Conservation (phyloP, 2,113 vertebrate genomes). For the Catharus fuscescens region DNA sequence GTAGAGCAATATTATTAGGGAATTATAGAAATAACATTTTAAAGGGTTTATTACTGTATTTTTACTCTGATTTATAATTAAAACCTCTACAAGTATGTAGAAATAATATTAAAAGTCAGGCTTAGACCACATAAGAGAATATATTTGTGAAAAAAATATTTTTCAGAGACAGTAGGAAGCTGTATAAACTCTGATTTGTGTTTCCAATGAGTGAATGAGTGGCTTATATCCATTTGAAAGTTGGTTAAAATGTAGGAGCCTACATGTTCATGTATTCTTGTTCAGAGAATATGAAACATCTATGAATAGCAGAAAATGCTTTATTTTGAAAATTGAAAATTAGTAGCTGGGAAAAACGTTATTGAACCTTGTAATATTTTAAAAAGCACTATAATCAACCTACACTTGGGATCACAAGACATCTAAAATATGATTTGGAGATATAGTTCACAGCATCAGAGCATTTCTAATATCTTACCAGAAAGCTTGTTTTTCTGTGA, state of each 20-base stretch:
- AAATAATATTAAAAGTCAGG: conserved; percentile 26
- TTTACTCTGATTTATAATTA: conserved; percentile 17
- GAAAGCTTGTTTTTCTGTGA: background rate
- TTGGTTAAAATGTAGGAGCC: background rate
- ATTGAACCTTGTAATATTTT: background rate
- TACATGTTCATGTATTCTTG: background rate
- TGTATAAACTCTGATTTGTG: background rate
- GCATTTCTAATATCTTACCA: background rate
- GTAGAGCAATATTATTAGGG: conserved; percentile 28
- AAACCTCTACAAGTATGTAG: background rate
- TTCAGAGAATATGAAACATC: background rate
- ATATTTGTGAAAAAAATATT: conserved; percentile 11
- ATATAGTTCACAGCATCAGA: background rate
- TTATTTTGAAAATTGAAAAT: background rate
- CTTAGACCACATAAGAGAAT: background rate
- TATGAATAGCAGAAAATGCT: background rate
- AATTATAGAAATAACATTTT: conserved; percentile 57
- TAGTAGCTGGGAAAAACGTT: background rate
- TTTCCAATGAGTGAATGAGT: background rate
- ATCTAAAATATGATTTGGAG: background rate
- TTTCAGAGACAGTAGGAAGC: background rate
- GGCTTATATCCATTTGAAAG: background rate
- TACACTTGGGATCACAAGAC: background rate
- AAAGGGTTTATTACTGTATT: conserved; percentile 16
- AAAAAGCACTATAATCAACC: background rate